A percentile compares a stretch with the other conserved stretches of the same genome.
These are phyloP conservation scores for Etheostoma cragini DNA, from an alignment of 2,113 vertebrate genomes.

Conservation along the genomic window DNA sequence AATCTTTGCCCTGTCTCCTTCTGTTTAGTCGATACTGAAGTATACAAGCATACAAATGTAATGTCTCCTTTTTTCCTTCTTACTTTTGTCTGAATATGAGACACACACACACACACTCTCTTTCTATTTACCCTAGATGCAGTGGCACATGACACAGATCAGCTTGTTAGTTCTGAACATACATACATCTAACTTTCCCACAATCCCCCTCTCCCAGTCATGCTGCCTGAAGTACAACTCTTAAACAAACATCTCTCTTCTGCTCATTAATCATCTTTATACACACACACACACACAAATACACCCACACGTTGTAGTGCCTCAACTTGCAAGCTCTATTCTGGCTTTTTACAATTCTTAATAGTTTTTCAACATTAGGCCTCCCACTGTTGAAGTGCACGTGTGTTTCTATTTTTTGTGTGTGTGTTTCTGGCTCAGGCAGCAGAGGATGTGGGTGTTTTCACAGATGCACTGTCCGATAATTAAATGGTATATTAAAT, in stretches of 20 bases:
- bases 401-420: conserved; percentile 24
- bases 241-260: conserved; percentile 71
- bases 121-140: conserved; percentile 37
- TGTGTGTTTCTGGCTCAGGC: conserved; percentile 48
- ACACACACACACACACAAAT: conserved; percentile 14
- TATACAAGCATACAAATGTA: background rate
- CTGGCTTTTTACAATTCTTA: conserved; percentile 23
- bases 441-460: conserved; percentile 78
- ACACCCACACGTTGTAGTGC: conserved; percentile 24
- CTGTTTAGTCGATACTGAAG: conserved; percentile 25
- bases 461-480: conserved; percentile 78
- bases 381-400: conserved; percentile 32
- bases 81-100: background rate
- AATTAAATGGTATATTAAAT: conserved; percentile 78
- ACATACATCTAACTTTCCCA: conserved; percentile 71
- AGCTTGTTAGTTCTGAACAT: conserved; percentile 59
- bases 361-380: background rate
- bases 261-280: conserved; percentile 78
- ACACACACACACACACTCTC: conserved; percentile 6
- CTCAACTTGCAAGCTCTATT: conserved; percentile 31
- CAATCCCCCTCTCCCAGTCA: conserved; percentile 58
- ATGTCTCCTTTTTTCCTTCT: background rate
- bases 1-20: conserved; percentile 30
- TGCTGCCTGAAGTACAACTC: conserved; percentile 69
- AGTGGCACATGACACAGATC: conserved; percentile 42